Conservation (phyloP, 2,113 vertebrate genomes). For the Panthera leo region DNA sequence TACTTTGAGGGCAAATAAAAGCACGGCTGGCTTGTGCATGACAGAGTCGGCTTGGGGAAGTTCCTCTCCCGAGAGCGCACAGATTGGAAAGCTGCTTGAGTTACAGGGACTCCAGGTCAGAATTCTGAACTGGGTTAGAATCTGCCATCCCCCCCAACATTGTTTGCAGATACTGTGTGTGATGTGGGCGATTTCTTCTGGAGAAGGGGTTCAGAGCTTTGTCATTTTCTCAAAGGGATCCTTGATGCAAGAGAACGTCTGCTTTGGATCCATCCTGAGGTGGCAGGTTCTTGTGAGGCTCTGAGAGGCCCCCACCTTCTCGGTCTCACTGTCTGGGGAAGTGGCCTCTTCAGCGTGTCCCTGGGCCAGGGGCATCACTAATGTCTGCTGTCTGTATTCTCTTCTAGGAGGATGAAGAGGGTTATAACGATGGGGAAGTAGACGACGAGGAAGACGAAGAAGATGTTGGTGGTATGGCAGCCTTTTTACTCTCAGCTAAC, state of each 20-base stretch:
- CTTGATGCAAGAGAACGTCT: not conserved
- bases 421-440: slow-evolving; percentile 91
- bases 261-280: not conserved
- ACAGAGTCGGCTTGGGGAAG: not conserved
- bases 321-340: not conserved
- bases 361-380: not conserved
- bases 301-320: not conserved
- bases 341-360: not conserved
- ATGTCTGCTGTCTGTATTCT: not conserved
- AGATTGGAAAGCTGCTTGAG: not conserved
- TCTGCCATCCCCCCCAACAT: not conserved
- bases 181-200: not conserved
- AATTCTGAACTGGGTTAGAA: not conserved
- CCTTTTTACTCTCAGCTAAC: not conserved
- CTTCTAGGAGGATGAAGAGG: slow-evolving; percentile 91
- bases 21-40: not conserved
- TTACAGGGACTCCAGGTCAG: not conserved
- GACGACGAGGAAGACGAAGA: slow-evolving; percentile 92
- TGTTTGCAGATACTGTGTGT: not conserved
- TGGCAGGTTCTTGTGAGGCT: not conserved
- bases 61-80: not conserved
- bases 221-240: not conserved
- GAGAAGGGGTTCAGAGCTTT: not conserved
- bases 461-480: slow-evolving; percentile 82
- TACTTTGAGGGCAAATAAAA: not conserved